These are phyloP conservation scores for Cynopterus sphinx DNA, from an alignment of 2,797 vertebrate species.

Conservation along the genomic window DNA sequence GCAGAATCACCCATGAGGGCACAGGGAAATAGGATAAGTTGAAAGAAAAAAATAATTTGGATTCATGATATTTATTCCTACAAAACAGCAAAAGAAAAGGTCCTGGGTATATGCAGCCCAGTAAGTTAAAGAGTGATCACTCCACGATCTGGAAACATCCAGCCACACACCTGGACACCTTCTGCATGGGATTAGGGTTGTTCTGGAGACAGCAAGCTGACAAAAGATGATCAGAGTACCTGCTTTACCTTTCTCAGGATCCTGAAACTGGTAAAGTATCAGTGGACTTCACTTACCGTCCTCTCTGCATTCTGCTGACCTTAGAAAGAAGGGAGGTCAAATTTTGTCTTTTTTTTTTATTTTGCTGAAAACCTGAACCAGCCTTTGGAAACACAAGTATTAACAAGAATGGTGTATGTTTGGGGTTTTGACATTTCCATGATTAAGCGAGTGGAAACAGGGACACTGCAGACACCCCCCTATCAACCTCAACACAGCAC, in stretches of 20 bases:
- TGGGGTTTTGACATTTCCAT: not conserved
- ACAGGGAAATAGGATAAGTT: constrained; percentile 8
- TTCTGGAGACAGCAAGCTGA: constrained; percentile 5
- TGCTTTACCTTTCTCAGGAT: not conserved
- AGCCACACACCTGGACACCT: not conserved
- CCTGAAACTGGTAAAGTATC: not conserved
- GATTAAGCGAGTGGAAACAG: constrained; percentile 35
- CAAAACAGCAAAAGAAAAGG: not conserved
- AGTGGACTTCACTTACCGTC: not conserved
- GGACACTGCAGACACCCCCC: not conserved
- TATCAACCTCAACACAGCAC: not conserved
- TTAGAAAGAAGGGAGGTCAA: constrained; percentile 40
- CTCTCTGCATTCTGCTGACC: not conserved
- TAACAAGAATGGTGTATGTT: not conserved
- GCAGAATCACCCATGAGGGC: not conserved
- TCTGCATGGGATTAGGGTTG: not conserved
- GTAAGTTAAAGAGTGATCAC: not conserved
- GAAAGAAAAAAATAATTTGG: constrained; percentile 4
- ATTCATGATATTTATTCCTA: not conserved
- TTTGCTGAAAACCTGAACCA: constrained; percentile 35
- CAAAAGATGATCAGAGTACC: not conserved
- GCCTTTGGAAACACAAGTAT: constrained; percentile 32
- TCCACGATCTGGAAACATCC: not conserved
- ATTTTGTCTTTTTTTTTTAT: constrained; percentile 19
- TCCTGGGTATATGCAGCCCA: not conserved